Evolutionary conservation across 1,140 invertebrate species (phyloP).

Genomic region (Euura lappo): DNA sequence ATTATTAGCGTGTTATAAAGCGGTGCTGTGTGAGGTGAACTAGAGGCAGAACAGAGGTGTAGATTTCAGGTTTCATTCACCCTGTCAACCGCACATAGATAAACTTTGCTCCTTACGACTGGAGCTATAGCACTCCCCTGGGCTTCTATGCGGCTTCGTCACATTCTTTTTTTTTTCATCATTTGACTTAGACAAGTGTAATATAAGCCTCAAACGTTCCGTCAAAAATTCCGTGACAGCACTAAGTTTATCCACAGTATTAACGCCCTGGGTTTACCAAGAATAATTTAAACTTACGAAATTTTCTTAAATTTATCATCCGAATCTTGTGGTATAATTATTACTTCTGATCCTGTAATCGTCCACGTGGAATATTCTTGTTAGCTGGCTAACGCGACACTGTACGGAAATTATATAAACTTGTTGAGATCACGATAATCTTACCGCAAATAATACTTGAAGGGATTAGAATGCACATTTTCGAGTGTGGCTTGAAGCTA

Average conservation of each 20-base stretch:
- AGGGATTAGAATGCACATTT: neutral
- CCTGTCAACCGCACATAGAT: constrained; percentile 3
- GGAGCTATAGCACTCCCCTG: neutral
- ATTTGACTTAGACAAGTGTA: neutral
- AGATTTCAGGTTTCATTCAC: constrained; percentile 14
- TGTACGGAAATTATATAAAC: no score
- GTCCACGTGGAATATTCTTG: no score
- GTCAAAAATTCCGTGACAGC: neutral
- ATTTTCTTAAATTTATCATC: no score
- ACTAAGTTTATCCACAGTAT: neutral
- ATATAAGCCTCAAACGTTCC: neutral
- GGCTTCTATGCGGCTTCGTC: neutral
- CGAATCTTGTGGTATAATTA: no score
- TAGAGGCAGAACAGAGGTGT: constrained; percentile 2
- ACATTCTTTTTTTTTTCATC: neutral
- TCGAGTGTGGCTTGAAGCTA: neutral
- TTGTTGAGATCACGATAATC: no score
- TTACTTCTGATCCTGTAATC: no score
- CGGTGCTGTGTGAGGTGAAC: neutral
- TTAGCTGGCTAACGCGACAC: no score
- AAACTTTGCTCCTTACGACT: constrained; percentile 1
- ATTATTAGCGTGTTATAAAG: constrained; percentile 33
- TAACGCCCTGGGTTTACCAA: no score
- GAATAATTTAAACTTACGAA: no score
- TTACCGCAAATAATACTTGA: neutral